phyloP scores from a whole-genome alignment of 2,888 invertebrate genomes.

The Coenonympha glycerion region DNA sequence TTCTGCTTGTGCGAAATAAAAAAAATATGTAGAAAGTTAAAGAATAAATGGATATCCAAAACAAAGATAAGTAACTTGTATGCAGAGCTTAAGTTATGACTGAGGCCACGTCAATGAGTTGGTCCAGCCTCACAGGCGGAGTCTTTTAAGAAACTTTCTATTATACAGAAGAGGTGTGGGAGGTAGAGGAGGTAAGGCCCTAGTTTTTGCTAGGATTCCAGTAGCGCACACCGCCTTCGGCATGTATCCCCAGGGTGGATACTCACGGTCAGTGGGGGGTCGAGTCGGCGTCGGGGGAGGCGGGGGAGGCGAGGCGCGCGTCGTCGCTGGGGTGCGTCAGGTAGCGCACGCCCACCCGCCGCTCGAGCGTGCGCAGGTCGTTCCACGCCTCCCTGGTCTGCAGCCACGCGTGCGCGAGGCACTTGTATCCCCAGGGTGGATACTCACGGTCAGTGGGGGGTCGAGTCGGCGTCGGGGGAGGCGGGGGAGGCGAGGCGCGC shows the following conservation, averaged over 20 bases:
- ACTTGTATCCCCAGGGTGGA: neutral
- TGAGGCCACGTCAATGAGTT: too few relatives aligned
- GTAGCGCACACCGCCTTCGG: too few relatives aligned
- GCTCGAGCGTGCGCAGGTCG: slow-evolving; percentile 92
- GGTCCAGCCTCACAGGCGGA: too few relatives aligned
- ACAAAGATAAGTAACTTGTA: too few relatives aligned
- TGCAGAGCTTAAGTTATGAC: too few relatives aligned
- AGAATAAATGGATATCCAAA: too few relatives aligned
- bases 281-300: neutral
- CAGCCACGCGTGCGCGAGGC: slow-evolving; percentile 93
- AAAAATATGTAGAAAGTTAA: too few relatives aligned
- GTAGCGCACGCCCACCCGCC: slow-evolving; percentile 54
- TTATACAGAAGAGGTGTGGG: neutral
- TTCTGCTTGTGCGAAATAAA: too few relatives aligned
- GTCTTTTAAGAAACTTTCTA: neutral
- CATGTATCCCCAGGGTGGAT: neutral
- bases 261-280: slow-evolving; percentile 27
- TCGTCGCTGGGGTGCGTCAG: slow-evolving; percentile 65
- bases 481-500: slow-evolving; percentile 33
- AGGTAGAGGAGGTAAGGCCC: too few relatives aligned
- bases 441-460: slow-evolving; percentile 27
- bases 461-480: neutral
- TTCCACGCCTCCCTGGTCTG: slow-evolving; percentile 97
- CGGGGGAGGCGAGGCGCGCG: slow-evolving; percentile 34
- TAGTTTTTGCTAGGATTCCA: too few relatives aligned